Evolutionary conservation across 1,140 invertebrate genomes (phyloP).

Genomic region (Leptinotarsa undecemlineata): DNA sequence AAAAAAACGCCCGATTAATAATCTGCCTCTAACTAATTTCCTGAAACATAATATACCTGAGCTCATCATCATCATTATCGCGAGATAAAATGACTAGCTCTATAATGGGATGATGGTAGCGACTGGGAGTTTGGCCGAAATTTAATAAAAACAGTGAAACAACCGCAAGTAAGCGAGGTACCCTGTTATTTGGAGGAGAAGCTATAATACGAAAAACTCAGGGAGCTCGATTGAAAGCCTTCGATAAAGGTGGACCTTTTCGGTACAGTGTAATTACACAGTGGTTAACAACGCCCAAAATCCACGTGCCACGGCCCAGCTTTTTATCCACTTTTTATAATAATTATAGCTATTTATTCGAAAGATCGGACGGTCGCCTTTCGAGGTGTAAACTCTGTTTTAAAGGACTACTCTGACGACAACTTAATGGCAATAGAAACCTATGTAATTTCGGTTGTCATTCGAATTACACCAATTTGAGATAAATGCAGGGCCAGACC

Average conservation of each 20-base stretch:
- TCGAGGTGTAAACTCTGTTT: conserved; percentile 36
- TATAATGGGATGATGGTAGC: conserved; percentile 5
- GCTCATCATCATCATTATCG: not conserved
- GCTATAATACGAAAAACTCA: conserved; percentile 40
- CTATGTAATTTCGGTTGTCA: conserved; percentile 43
- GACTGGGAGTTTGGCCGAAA: conserved; percentile 7
- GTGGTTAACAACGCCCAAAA: conserved; percentile 46
- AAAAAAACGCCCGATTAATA: no score
- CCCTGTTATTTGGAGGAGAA: conserved; percentile 39
- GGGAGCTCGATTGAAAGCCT: conserved; percentile 45
- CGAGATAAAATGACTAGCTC: not conserved
- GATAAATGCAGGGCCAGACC: conserved; percentile 4
- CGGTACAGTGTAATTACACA: conserved; percentile 51
- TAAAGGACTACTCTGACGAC: conserved; percentile 36
- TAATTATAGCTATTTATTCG: conserved; percentile 50
- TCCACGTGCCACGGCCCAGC: conserved; percentile 48
- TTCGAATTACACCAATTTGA: conserved; percentile 36
- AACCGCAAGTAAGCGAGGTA: conserved; percentile 23
- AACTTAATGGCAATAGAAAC: conserved; percentile 38
- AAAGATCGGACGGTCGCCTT: conserved; percentile 29
- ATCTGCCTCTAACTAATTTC: no score
- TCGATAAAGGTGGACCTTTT: conserved; percentile 44
- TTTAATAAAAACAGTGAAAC: conserved; percentile 16
- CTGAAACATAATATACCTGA: not conserved
- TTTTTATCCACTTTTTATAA: conserved; percentile 48